Percentiles rank a stretch among this genome's conserved stretches.
Evolutionary conservation across 1,140 invertebrate genomes (phyloP).

Genomic region (Bombyx mandarina): DNA sequence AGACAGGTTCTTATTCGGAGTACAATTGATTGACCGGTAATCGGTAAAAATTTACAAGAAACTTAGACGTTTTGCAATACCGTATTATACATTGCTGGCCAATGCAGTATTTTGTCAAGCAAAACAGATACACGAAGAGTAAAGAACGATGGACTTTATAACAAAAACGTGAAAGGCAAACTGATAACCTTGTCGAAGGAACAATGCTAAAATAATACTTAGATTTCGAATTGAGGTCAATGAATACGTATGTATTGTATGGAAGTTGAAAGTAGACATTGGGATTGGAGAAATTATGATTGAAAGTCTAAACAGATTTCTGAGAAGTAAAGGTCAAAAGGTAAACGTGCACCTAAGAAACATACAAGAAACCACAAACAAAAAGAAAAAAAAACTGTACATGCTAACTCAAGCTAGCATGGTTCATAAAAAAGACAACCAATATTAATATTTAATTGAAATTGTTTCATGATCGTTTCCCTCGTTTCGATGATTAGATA

Average conservation of each 20-base stretch:
- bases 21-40: slow-evolving; percentile 24
- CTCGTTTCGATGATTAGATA: no score
- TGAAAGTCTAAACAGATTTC: slow-evolving; percentile 7
- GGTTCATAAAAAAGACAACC: no score
- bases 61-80: not conserved
- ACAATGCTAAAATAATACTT: slow-evolving; percentile 20
- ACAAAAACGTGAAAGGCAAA: slow-evolving; percentile 29
- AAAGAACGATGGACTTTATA: slow-evolving; percentile 4
- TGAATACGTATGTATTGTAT: slow-evolving; percentile 10
- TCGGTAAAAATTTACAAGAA: not conserved
- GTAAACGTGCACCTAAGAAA: not conserved
- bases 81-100: slow-evolving; percentile 15
- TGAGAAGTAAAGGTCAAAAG: not conserved
- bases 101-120: slow-evolving; percentile 10
- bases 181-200: slow-evolving; percentile 24
- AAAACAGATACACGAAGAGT: slow-evolving; percentile 13
- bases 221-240: slow-evolving; percentile 24
- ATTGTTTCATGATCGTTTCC: no score
- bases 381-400: no score
- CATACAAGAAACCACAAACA: no score
- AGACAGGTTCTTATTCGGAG: slow-evolving; percentile 10
- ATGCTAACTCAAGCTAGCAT: no score
- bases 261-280: slow-evolving; percentile 19
- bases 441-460: no score
- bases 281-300: slow-evolving; percentile 15